A percentile compares a stretch with the other conserved stretches of the same genome.
phyloP scores from a whole-genome alignment of 2,888 invertebrate species.

The Muschampia plurimacula region DNA sequence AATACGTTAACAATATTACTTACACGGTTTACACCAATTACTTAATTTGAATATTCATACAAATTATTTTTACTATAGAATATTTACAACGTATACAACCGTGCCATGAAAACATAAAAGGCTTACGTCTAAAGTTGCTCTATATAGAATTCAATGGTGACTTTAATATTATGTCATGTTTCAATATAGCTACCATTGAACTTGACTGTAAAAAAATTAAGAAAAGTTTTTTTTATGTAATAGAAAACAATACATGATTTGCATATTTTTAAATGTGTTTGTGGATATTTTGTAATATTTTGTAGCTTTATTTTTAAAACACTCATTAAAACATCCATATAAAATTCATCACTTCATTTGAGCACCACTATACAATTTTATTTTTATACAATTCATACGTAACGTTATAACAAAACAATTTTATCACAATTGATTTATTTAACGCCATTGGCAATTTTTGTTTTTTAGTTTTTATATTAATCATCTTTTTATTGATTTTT shows the following conservation, averaged over 20 bases:
- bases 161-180: constrained; percentile 46
- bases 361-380: constrained; percentile 37
- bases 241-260: neutral
- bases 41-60: constrained; percentile 44
- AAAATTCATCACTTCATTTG: constrained; percentile 40
- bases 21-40: constrained; percentile 44
- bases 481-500: neutral
- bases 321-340: constrained; percentile 16
- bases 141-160: constrained; percentile 39
- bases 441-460: constrained; percentile 20
- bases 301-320: neutral
- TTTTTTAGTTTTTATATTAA: constrained; percentile 1
- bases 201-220: constrained; percentile 19
- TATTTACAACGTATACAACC: constrained; percentile 68
- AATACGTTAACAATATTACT: constrained; percentile 51
- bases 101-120: constrained; percentile 52
- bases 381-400: constrained; percentile 22
- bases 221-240: neutral
- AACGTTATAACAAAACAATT: constrained; percentile 17
- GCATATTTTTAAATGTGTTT: neutral
- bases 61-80: constrained; percentile 52
- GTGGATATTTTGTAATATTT: neutral
- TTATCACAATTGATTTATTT: constrained; percentile 37
- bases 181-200: constrained; percentile 46
- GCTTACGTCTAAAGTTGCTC: constrained; percentile 72